Evolutionary conservation across 2,113 vertebrate species (phyloP).

Genomic region (Cisticola juncidis): DNA sequence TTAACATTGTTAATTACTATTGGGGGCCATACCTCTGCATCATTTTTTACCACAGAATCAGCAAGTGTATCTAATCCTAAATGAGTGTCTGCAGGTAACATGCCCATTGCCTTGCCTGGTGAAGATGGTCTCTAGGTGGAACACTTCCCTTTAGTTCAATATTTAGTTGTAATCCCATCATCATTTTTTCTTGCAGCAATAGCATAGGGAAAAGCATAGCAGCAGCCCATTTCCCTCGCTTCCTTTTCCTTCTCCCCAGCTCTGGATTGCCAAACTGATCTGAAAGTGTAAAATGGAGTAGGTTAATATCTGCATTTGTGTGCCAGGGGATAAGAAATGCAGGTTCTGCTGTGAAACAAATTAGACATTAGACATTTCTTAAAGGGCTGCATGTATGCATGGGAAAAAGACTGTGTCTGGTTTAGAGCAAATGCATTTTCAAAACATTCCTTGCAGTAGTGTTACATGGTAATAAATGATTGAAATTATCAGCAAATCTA

Average conservation of each 20-base stretch:
- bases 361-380: not conserved
- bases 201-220: not conserved
- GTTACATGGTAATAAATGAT: not conserved
- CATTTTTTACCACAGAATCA: conserved; percentile 51
- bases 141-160: conserved; percentile 76
- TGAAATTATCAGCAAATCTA: not conserved
- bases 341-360: not conserved
- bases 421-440: conserved; percentile 21
- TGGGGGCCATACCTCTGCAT: conserved; percentile 69
- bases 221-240: not conserved
- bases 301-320: not conserved
- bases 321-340: conserved; percentile 34
- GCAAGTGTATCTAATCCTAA: conserved; percentile 3
- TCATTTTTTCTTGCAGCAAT: conserved; percentile 39
- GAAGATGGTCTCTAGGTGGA: conserved; percentile 77
- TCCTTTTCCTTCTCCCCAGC: not conserved
- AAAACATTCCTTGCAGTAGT: conserved; percentile 28
- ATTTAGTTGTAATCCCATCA: conserved; percentile 48
- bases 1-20: conserved; percentile 81
- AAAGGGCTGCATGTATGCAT: not conserved
- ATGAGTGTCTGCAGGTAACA: conserved; percentile 11
- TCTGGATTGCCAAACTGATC: conserved; percentile 44
- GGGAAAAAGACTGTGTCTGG: not conserved
- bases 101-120: conserved; percentile 7
- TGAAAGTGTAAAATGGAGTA: conserved; percentile 46